Percentiles rank a stretch among this genome's conserved stretches.
Evolutionary conservation across 2,797 vertebrate species (phyloP).

Genomic region (Scolopax rusticola): DNA sequence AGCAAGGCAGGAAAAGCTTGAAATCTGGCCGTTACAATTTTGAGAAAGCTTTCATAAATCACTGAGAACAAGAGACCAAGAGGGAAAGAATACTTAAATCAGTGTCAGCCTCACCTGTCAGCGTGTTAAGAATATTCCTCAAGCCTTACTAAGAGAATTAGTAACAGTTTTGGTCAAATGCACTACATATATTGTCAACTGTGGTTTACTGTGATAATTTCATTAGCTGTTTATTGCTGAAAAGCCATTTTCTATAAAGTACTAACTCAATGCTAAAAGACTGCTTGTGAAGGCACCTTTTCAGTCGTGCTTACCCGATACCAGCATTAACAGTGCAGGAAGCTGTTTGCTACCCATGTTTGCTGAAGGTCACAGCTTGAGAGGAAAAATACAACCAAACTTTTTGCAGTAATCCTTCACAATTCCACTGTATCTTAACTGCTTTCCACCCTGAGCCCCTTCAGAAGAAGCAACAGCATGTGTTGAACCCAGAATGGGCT

Average conservation of each 20-base stretch:
- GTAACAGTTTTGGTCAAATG: neutral
- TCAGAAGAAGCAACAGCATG: neutral
- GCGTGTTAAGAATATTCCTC: neutral
- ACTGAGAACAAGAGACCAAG: neutral
- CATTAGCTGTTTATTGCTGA: neutral
- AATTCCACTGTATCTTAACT: fast-evolving
- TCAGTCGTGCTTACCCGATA: neutral
- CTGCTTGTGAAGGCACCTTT: neutral
- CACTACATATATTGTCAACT: neutral
- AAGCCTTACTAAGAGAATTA: neutral
- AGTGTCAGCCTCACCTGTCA: neutral
- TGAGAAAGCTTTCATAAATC: neutral
- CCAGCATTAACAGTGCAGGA: neutral
- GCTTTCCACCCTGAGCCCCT: neutral
- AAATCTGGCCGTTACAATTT: neutral
- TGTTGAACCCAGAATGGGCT: neutral
- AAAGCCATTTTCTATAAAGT: neutral
- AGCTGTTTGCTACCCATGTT: neutral
- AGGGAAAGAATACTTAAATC: neutral
- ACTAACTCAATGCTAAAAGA: neutral
- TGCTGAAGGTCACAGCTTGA: neutral
- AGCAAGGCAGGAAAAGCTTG: neutral
- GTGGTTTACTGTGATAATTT: neutral
- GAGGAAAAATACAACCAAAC: neutral
- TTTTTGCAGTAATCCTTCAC: neutral